Conservation (phyloP, 35 echinoderm and acorn worm genomes). For the Diadema setosum region DNA sequence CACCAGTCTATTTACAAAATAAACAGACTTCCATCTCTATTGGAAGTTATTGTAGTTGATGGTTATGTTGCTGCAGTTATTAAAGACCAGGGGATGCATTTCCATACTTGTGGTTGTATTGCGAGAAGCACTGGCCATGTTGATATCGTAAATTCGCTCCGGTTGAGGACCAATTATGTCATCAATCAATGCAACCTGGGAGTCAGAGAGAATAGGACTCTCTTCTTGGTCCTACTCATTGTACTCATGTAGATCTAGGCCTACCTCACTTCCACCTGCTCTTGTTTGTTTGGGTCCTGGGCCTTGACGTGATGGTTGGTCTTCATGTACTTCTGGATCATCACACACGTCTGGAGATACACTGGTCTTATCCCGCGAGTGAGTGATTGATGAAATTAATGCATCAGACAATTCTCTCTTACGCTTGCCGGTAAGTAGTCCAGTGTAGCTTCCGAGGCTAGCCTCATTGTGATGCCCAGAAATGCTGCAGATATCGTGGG, state of each 20-base stretch:
- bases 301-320: neutral
- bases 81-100: neutral
- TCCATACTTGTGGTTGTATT: neutral
- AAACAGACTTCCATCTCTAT: neutral
- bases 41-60: neutral
- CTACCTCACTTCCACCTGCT: no score
- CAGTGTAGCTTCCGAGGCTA: neutral
- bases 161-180: neutral
- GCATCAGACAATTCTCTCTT: neutral
- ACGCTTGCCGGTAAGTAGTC: neutral
- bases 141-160: neutral
- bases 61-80: neutral
- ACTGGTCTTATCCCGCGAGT: neutral
- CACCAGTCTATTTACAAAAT: neutral
- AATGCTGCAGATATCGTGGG: neutral
- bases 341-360: no score
- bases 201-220: neutral
- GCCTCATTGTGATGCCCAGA: conserved; percentile 15
- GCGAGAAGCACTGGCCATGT: neutral
- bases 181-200: neutral
- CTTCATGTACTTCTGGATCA: neutral
- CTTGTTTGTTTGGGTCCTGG: neutral
- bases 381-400: neutral
- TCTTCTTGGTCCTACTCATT: neutral
- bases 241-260: no score